phyloP scores from a whole-genome alignment of 2,113 vertebrate species.

The Phaethornis superciliosus region DNA sequence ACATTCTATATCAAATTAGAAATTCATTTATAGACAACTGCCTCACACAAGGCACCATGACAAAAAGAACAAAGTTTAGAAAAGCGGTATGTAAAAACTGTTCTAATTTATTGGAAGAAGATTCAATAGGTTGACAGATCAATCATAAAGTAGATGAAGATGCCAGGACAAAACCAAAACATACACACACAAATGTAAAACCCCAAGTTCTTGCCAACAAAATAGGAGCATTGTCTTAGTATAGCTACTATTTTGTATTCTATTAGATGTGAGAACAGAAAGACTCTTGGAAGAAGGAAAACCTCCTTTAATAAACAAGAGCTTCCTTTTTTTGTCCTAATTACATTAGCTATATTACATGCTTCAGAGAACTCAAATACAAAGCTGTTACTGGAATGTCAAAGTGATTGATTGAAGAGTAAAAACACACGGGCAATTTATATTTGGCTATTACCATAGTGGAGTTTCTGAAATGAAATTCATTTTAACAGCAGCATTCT shows the following conservation, averaged over 20 bases:
- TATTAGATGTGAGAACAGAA: background rate
- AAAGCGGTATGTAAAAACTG: background rate
- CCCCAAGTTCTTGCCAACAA: background rate
- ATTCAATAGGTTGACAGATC: background rate
- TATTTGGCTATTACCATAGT: background rate
- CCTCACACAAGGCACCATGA: background rate
- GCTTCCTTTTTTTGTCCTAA: background rate
- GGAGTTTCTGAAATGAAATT: conserved; percentile 4
- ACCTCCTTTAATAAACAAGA: background rate
- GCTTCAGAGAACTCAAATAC: conserved; percentile 1
- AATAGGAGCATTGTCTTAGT: background rate
- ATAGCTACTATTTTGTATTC: background rate
- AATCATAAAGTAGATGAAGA: background rate
- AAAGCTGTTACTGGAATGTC: background rate
- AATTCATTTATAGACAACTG: background rate
- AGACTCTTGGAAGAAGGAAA: background rate
- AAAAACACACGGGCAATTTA: background rate
- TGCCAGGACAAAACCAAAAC: background rate
- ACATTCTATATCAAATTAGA: background rate
- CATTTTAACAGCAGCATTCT: background rate
- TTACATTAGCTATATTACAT: background rate
- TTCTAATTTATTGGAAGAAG: background rate
- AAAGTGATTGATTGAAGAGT: background rate
- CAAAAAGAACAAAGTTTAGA: background rate
- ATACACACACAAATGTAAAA: background rate